Evolutionary conservation across 2,888 invertebrate genomes (phyloP).

Genomic region (Nineta flava): DNA sequence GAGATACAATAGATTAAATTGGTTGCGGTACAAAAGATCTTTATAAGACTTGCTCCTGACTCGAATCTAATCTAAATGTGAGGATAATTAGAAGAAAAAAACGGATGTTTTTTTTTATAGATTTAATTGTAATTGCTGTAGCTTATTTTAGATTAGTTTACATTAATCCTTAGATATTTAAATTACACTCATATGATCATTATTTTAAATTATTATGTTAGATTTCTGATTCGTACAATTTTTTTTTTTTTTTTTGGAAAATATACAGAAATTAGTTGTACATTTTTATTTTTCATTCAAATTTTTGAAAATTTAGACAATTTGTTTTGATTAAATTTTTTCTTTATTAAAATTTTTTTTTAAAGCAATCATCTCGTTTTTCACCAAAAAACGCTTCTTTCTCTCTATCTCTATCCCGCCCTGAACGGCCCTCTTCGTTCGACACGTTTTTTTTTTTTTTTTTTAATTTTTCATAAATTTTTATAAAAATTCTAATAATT

Average conservation of each 20-base stretch:
- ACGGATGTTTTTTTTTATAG: not conserved
- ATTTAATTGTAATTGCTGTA: slow-evolving; percentile 1
- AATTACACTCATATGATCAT: slow-evolving; percentile 1
- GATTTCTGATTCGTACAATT: not conserved
- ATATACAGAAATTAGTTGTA: not conserved
- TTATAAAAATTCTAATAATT: too few relatives aligned
- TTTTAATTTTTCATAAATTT: too few relatives aligned
- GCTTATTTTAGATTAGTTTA: slow-evolving; percentile 4
- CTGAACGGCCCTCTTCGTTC: too few relatives aligned
- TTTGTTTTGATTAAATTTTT: not conserved
- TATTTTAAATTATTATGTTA: not conserved
- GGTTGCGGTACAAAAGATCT: too few relatives aligned
- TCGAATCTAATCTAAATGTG: too few relatives aligned
- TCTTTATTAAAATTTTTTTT: not conserved
- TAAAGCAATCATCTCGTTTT: not conserved
- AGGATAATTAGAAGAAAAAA: too few relatives aligned
- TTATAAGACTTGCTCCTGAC: too few relatives aligned
- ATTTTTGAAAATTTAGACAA: not conserved
- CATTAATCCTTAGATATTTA: slow-evolving; percentile 3
- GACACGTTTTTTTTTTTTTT: too few relatives aligned
- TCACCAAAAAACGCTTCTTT: too few relatives aligned
- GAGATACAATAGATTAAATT: too few relatives aligned
- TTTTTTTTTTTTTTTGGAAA: not conserved
- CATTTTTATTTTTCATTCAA: not conserved
- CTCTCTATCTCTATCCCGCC: too few relatives aligned